Evolutionary conservation across 2,888 invertebrate species (phyloP).

Genomic region (Hypomecis punctinalis): DNA sequence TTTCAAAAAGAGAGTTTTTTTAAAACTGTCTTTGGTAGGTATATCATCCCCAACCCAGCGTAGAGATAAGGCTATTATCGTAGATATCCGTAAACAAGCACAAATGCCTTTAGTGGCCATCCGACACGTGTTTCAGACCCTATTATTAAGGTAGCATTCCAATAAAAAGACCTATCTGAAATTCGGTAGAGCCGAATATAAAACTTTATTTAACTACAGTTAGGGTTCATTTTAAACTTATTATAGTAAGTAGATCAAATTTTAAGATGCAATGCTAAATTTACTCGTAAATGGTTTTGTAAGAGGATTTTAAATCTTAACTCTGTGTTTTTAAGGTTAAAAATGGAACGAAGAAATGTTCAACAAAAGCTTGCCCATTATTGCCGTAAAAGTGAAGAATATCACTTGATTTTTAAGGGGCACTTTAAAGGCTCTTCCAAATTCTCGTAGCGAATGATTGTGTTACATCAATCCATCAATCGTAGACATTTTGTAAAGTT

Average conservation of each 20-base stretch:
- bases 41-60: conserved; percentile 40
- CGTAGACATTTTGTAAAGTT: conserved; percentile 74
- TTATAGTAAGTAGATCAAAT: conserved; percentile 15
- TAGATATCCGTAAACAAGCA: conserved; percentile 68
- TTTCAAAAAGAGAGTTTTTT: no score
- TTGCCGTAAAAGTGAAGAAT: conserved; percentile 73
- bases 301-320: conserved; percentile 9
- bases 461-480: conserved; percentile 82
- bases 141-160: conserved; percentile 41
- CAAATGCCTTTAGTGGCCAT: conserved; percentile 75
- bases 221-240: conserved; percentile 34
- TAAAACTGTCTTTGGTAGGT: no score
- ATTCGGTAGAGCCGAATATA: neutral
- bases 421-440: conserved; percentile 75
- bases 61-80: conserved; percentile 58
- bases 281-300: neutral
- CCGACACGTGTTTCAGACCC: conserved; percentile 77
- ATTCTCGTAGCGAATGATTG: conserved; percentile 75
- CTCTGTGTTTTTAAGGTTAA: rapidly evolving
- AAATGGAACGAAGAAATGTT: conserved; percentile 11
- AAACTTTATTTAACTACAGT: rapidly evolving
- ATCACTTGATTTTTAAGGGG: conserved; percentile 82
- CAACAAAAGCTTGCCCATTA: conserved; percentile 47
- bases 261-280: neutral
- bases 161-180: conserved; percentile 20